Percentiles rank a stretch among this genome's conserved stretches.
phyloP scores from a whole-genome alignment of 1,140 invertebrate species.

The Halyomorpha halys region DNA sequence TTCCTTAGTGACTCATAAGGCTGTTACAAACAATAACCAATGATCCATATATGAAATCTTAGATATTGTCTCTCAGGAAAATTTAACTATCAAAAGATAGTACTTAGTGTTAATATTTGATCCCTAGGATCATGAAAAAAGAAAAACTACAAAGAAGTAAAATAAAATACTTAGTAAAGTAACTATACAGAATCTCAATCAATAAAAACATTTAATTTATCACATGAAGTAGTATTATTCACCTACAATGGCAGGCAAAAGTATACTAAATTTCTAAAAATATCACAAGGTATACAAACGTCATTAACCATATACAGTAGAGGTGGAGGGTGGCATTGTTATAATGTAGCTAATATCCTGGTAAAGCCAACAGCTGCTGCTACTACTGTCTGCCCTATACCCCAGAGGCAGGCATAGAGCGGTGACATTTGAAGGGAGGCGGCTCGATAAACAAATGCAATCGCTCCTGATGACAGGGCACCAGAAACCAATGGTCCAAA shows the following conservation, averaged over 20 bases:
- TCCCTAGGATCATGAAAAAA: no score
- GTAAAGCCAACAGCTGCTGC: conserved; percentile 82
- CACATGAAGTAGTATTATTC: not conserved
- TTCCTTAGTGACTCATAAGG: no score
- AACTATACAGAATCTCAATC: not conserved
- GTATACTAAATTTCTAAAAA: not conserved
- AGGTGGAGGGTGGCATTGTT: conserved; percentile 35
- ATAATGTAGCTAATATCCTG: conserved; percentile 83
- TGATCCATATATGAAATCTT: no score
- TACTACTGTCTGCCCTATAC: conserved; percentile 81
- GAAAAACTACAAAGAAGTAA: no score
- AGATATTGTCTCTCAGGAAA: no score
- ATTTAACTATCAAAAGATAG: no score
- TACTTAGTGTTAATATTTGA: no score
- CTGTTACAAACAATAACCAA: no score
- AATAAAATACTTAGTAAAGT: not conserved
- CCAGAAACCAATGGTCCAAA: conserved; percentile 75
- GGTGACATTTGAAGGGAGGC: conserved; percentile 79
- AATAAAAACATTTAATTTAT: not conserved
- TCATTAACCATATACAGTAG: not conserved
- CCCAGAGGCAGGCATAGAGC: conserved; percentile 84
- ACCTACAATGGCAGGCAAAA: not conserved
- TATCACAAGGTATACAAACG: not conserved
- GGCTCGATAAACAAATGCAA: conserved; percentile 84
- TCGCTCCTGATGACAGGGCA: conserved; percentile 80